These are phyloP conservation scores for Ditylenchus weischeri DNA, from an alignment of 2,888 invertebrate species.

Conservation along the genomic window DNA sequence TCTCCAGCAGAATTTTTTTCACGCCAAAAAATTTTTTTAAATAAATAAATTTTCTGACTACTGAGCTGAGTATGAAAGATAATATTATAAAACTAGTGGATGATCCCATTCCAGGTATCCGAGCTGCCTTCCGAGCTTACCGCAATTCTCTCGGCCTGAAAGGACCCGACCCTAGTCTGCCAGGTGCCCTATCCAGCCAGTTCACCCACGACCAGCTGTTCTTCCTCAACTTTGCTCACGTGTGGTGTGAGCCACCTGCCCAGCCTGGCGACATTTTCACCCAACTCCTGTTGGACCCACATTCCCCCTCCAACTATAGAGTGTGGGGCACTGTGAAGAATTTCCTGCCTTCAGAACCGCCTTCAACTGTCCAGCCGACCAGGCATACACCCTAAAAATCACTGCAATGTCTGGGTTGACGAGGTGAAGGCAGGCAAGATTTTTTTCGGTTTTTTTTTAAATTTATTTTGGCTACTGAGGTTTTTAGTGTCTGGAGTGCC, in stretches of 20 bases:
- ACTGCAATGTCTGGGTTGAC: conserved; percentile 51
- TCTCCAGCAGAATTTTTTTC: too few relatives aligned
- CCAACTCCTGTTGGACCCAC: conserved; percentile 46
- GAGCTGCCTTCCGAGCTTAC: conserved; percentile 52
- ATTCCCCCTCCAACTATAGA: conserved; percentile 50
- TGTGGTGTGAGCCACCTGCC: conserved; percentile 48
- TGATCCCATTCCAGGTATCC: conserved; percentile 32
- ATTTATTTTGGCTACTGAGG: too few relatives aligned
- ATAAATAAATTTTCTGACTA: too few relatives aligned
- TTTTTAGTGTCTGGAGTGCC: conserved; percentile 8
- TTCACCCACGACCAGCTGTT: conserved; percentile 55
- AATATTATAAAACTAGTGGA: too few relatives aligned
- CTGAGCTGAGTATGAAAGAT: too few relatives aligned
- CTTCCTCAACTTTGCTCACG: conserved; percentile 51
- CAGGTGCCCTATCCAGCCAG: conserved; percentile 31
- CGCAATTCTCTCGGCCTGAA: conserved; percentile 42
- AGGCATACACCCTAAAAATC: conserved; percentile 42
- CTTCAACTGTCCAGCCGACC: conserved; percentile 50
- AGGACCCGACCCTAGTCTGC: conserved; percentile 50
- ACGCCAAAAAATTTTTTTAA: too few relatives aligned
- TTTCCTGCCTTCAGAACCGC: conserved; percentile 55
- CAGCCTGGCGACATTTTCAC: conserved; percentile 19
- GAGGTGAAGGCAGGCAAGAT: conserved; percentile 1
- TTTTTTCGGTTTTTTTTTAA: too few relatives aligned
- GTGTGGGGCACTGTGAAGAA: conserved; percentile 50